phyloP scores from a whole-genome alignment of 2,113 vertebrate species.

The Mastomys coucha region DNA sequence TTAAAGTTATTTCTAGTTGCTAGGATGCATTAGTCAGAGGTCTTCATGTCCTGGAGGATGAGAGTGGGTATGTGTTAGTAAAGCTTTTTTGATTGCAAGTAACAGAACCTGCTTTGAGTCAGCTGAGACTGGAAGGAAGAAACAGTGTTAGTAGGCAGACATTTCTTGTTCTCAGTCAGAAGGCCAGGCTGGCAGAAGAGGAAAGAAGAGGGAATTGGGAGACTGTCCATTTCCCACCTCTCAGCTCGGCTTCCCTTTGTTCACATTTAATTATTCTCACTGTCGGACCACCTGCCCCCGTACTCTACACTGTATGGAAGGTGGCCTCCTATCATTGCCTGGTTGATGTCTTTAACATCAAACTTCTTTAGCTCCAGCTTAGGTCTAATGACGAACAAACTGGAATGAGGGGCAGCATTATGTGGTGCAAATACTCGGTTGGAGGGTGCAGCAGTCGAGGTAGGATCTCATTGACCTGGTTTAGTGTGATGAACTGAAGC shows the following conservation, averaged over 20 bases:
- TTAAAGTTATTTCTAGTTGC: constrained; percentile 71
- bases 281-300: neutral
- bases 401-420: neutral
- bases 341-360: neutral
- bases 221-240: neutral
- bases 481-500: neutral
- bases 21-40: constrained; percentile 51
- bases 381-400: neutral
- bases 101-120: neutral
- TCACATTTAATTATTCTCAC: neutral
- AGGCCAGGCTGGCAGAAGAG: neutral
- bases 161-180: neutral
- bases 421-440: neutral
- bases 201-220: neutral
- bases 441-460: neutral
- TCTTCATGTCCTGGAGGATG: constrained; percentile 47
- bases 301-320: neutral
- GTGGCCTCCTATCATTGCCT: neutral
- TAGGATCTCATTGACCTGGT: neutral
- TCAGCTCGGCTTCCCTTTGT: neutral
- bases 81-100: neutral
- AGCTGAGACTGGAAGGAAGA: neutral
- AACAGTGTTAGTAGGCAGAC: neutral
- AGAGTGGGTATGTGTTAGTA: neutral
- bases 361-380: neutral